A percentile compares a stretch with the other conserved stretches of the same genome.
These are phyloP conservation scores for Chouioia cunea DNA, from an alignment of 2,888 invertebrate genomes.

Conservation along the genomic window DNA sequence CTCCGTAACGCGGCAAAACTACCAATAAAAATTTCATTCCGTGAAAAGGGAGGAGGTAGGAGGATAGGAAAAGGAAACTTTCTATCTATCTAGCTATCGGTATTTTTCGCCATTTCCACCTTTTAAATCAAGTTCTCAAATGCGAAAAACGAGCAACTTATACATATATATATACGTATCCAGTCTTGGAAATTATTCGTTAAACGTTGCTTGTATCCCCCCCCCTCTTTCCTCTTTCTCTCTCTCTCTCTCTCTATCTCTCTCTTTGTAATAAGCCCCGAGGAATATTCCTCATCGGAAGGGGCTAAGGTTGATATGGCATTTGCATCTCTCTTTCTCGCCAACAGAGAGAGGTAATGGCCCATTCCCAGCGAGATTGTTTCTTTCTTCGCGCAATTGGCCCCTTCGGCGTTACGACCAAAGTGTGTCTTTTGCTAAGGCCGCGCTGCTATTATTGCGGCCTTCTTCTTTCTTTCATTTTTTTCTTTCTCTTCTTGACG, in stretches of 20 bases:
- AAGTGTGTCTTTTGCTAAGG: background rate
- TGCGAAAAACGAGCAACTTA: no score
- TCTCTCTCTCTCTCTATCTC: no score
- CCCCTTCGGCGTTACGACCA: conserved; percentile 11
- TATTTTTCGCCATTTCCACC: no score
- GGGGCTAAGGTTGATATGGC: background rate
- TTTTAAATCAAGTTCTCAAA: no score
- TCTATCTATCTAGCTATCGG: no score
- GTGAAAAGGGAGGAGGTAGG: no score
- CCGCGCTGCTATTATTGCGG: conserved; percentile 1
- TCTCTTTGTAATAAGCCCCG: conserved; percentile 30
- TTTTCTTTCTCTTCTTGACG: background rate
- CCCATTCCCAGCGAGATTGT: conserved; percentile 40
- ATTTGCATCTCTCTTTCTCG: conserved; percentile 36
- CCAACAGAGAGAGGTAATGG: conserved; percentile 24
- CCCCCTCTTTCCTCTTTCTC: no score
- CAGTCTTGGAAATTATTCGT: conserved; percentile 23
- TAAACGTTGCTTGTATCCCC: conserved; percentile 32
- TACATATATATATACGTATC: no score
- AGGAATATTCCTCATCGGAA: conserved; percentile 19
- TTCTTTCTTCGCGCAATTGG: conserved; percentile 40
- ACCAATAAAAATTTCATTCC: no score
- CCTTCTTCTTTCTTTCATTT: background rate
- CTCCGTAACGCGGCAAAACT: no score
- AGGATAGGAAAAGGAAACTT: no score